A percentile compares a stretch with the other conserved stretches of the same genome.
Evolutionary conservation across 2,888 invertebrate species (phyloP).

Genomic region (Achlya flavicornis): DNA sequence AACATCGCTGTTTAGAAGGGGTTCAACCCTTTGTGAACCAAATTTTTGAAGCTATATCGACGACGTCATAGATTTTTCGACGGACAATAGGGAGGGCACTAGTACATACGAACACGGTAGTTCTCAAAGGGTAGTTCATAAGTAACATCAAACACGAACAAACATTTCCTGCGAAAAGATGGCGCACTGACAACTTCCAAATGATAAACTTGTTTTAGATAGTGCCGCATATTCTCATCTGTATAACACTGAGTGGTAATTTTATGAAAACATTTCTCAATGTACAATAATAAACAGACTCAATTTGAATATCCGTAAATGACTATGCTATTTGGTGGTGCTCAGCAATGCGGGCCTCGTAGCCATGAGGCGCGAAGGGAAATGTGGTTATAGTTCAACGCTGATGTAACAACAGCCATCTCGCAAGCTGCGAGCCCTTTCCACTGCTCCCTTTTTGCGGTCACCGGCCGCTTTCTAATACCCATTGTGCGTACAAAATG

Average conservation of each 20-base stretch:
- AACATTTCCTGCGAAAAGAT: slow-evolving; percentile 20
- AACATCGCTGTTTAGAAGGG: slow-evolving; percentile 69
- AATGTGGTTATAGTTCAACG: slow-evolving; percentile 60
- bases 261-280: not conserved
- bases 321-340: not conserved
- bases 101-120: slow-evolving; percentile 44
- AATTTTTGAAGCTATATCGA: slow-evolving; percentile 56
- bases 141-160: slow-evolving; percentile 9
- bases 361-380: slow-evolving; percentile 45
- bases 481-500: slow-evolving; percentile 71
- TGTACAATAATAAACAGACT: not conserved
- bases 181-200: slow-evolving; percentile 26
- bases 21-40: slow-evolving; percentile 79
- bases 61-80: slow-evolving; percentile 64
- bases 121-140: not conserved
- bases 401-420: slow-evolving; percentile 78
- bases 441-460: slow-evolving; percentile 79
- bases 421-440: slow-evolving; percentile 74
- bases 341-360: slow-evolving; percentile 20
- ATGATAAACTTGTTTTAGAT: slow-evolving; percentile 15
- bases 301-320: not conserved
- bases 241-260: not conserved
- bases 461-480: slow-evolving; percentile 79
- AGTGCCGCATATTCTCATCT: not conserved
- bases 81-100: slow-evolving; percentile 66